Conservation (phyloP, 1,140 invertebrate species). For the Eufriesea mexicana region DNA sequence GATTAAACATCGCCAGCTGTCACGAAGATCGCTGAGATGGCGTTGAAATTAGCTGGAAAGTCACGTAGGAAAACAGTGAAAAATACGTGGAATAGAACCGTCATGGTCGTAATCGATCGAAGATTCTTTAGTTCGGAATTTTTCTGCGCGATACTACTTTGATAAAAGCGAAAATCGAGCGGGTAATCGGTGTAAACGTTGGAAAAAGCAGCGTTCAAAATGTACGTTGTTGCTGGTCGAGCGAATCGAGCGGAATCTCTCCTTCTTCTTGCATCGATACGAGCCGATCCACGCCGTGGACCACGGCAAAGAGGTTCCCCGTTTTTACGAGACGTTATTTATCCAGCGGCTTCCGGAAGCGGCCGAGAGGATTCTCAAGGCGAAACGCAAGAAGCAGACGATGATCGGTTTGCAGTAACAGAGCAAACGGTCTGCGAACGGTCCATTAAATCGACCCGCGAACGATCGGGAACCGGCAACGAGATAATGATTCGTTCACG, state of each 20-base stretch:
- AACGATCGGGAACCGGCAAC: conserved; percentile 46
- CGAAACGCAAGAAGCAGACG: conserved; percentile 34
- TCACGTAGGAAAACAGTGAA: background rate
- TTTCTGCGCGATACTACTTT: background rate
- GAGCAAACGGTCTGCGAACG: conserved; percentile 48
- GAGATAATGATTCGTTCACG: conserved; percentile 62
- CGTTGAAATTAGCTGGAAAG: background rate
- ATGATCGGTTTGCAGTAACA: conserved; percentile 39
- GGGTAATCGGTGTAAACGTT: background rate
- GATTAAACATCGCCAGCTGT: background rate
- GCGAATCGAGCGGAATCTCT: conserved; percentile 6
- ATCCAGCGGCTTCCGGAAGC: conserved; percentile 44
- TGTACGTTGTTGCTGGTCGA: background rate
- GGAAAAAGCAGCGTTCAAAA: background rate
- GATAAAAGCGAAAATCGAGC: conserved; percentile 12
- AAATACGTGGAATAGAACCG: background rate
- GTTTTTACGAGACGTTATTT: conserved; percentile 51
- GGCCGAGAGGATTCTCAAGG: conserved; percentile 21
- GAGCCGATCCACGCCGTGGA: background rate
- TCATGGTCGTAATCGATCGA: background rate
- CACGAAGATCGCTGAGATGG: no score
- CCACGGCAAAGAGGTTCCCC: background rate
- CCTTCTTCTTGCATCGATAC: background rate
- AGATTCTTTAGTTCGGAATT: background rate
- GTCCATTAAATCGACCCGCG: conserved; percentile 59